Evolutionary conservation across 2,113 vertebrate species (phyloP).

Genomic region (Myiagra hebetior): DNA sequence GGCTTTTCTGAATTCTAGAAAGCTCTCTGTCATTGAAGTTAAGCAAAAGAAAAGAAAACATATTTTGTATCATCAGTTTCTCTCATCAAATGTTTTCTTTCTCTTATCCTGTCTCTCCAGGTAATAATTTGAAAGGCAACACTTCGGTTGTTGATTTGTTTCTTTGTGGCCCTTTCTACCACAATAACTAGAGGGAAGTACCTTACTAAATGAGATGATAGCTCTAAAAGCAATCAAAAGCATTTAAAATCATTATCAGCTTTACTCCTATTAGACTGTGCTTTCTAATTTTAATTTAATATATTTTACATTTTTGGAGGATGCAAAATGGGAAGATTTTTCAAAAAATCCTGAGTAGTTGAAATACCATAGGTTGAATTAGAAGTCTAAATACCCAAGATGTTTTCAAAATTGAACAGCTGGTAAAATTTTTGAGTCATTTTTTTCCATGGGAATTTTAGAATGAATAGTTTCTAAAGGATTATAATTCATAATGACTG

Average conservation of each 20-base stretch:
- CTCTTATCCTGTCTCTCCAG: not conserved
- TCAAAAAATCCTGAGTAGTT: not conserved
- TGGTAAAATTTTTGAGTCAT: not conserved
- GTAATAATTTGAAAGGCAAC: not conserved
- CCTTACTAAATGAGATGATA: not conserved
- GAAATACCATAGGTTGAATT: not conserved
- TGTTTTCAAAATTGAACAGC: not conserved
- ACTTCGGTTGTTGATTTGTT: not conserved
- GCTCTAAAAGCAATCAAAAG: not conserved
- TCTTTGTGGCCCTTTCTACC: not conserved
- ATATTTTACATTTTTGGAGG: not conserved
- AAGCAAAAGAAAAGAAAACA: accelerated
- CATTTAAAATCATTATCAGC: not conserved
- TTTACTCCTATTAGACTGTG: not conserved
- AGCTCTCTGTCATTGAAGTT: not conserved
- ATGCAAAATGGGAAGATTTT: not conserved
- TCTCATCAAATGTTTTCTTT: not conserved
- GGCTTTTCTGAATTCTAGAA: not conserved
- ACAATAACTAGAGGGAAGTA: not conserved
- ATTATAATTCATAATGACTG: not conserved
- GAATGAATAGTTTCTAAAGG: not conserved
- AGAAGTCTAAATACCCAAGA: not conserved
- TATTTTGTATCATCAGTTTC: not conserved
- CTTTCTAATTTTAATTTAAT: not conserved
- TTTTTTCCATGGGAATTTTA: not conserved